phyloP scores from a whole-genome alignment of 2,113 vertebrate genomes.

The Melanerpes aurifrons region DNA sequence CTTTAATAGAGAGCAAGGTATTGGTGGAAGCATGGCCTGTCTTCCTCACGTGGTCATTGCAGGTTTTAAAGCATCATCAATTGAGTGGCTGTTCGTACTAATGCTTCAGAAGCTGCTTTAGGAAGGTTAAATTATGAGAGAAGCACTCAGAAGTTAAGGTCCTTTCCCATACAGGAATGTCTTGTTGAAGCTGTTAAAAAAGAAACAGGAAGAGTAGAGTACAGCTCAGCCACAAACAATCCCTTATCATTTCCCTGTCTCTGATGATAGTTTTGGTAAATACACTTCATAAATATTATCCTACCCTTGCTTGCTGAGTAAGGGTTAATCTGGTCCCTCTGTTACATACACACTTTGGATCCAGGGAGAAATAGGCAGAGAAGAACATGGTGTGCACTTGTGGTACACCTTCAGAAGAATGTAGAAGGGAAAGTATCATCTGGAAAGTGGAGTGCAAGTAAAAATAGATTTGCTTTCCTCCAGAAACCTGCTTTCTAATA shows the following conservation, averaged over 20 bases:
- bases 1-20: not conserved
- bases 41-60: not conserved
- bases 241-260: not conserved
- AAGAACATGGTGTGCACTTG: not conserved
- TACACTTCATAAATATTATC: not conserved
- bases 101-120: not conserved
- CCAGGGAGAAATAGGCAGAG: not conserved
- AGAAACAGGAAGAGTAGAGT: not conserved
- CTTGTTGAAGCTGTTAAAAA: not conserved
- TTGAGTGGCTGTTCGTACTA: not conserved
- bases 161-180: not conserved
- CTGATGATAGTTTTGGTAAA: not conserved
- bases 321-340: not conserved
- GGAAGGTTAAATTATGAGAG: not conserved
- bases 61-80: not conserved
- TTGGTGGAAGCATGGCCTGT: not conserved
- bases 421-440: not conserved
- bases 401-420: not conserved
- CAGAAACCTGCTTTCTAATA: not conserved
- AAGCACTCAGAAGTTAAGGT: not conserved
- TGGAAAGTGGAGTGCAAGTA: not conserved
- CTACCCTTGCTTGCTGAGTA: not conserved
- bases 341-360: not conserved
- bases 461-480: not conserved
- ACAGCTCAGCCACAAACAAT: not conserved